Percentiles rank a stretch among this genome's conserved stretches.
Conservation (phyloP, 1,140 invertebrate genomes). For the Teleopsis dalmanni region DNA sequence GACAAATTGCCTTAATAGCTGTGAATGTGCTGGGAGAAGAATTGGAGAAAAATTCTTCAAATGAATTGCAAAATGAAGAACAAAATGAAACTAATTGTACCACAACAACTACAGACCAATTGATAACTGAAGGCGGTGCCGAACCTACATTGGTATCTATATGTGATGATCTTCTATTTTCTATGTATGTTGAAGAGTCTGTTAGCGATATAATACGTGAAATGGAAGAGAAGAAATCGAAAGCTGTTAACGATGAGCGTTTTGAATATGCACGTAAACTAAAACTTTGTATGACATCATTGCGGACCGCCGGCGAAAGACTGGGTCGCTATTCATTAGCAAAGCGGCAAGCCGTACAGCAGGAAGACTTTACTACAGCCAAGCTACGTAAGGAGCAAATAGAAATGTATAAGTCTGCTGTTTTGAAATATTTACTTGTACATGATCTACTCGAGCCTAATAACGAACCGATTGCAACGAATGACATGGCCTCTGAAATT, state of each 20-base stretch:
- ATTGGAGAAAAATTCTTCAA: conserved; percentile 18
- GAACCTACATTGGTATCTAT: conserved; percentile 60
- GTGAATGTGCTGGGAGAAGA: conserved; percentile 67
- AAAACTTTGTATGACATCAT: conserved; percentile 73
- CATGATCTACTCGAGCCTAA: conserved; percentile 71
- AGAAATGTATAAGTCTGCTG: conserved; percentile 61
- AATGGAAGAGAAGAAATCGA: conserved; percentile 78
- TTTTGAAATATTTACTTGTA: conserved; percentile 62
- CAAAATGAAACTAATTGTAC: conserved; percentile 11
- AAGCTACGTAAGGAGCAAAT: conserved; percentile 83
- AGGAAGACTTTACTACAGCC: conserved; percentile 86
- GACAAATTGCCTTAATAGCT: conserved; percentile 60
- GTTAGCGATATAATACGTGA: conserved; percentile 79
- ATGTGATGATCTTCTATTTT: conserved; percentile 90
- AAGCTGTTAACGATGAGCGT: conserved; percentile 60
- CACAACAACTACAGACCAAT: conserved; percentile 27
- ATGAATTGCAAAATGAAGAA: conserved; percentile 16
- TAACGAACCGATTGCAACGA: conserved; percentile 51
- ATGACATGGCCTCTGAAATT: conserved; percentile 36
- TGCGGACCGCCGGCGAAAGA: conserved; percentile 78
- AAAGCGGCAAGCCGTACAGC: conserved; percentile 81
- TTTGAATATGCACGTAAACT: conserved; percentile 88
- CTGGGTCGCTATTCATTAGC: conserved; percentile 85
- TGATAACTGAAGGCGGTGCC: conserved; percentile 18
- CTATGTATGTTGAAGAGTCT: conserved; percentile 95